Evolutionary conservation across 2,113 vertebrate genomes (phyloP), one percentile per base, ranked within the genome.

Genomic region (Campylomormyrus tamandua): DNA sequence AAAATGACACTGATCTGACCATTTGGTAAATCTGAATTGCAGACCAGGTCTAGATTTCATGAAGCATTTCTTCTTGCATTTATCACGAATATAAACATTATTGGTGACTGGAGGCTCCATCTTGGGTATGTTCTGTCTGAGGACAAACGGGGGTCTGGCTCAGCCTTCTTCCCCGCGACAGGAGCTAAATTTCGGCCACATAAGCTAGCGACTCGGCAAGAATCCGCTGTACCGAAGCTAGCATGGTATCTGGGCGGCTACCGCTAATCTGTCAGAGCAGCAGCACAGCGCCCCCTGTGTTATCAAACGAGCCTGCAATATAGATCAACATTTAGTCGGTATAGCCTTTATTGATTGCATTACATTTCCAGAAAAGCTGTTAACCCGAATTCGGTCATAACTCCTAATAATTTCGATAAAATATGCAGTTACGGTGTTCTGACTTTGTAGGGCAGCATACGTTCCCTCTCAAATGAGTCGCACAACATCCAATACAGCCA

Each of bases 231-330:
- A 91, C 92, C 91, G 92, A 94, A 62, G 83, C 91, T 91, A 85
- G 92, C 89, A 11, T 91, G 93, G 91, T 86, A 90, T 91, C 89
- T 89, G 92, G 92, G 91, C 74, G 92, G 80, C 87, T 77, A 90
- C 70, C 89, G 92, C 93, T 94, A 95, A 95, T 95, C 94, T 94
- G 93, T 91, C 93, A 93, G 92, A 94, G 92, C 1, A 3, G n/a
- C 95, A 95, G 95, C 94, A 87, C 91, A 89, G 89, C 91, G 91
- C 91, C 93, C 91, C 93, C 92, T 80, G 62, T 1, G 39, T 2
- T 90, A 19, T 13, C 31, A 39, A 77, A 39, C 5, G 15, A 17
- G 70, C 1, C 70, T 39, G 35, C 31, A 77, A 77, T 39, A 35
- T 2, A 39, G 1, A 39, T 39, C 15, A 17, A 39, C 13, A 17